These are phyloP conservation scores for Thumatha senex DNA, from an alignment of 2,888 invertebrate species.

Conservation along the genomic window DNA sequence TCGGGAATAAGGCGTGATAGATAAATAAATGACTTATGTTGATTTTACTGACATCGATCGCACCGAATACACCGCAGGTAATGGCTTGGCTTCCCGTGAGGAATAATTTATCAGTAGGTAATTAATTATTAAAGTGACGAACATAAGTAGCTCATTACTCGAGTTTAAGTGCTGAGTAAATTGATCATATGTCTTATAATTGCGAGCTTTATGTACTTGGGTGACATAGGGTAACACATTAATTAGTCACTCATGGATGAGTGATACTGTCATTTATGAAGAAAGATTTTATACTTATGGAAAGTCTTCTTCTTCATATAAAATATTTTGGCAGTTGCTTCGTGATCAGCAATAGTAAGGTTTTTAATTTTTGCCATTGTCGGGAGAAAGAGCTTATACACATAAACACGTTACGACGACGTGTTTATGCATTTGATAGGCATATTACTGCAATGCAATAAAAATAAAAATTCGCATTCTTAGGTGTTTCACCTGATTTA, in stretches of 20 bases:
- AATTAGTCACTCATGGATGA: background rate
- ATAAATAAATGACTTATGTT: background rate
- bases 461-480: no score
- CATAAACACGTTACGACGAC: no score
- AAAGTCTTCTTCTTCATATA: no score
- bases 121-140: conserved; percentile 54
- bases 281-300: background rate
- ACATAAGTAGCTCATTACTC: conserved; percentile 51
- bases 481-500: no score
- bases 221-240: conserved; percentile 4
- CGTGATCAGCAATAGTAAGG: no score
- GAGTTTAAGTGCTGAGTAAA: conserved; percentile 37
- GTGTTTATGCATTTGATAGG: no score
- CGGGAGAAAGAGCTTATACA: no score
- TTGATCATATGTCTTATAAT: conserved; percentile 32
- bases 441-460: no score
- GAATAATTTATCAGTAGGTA: conserved; percentile 52
- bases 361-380: no score
- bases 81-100: conserved; percentile 37
- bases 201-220: conserved; percentile 14
- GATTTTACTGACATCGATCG: conserved; percentile 19
- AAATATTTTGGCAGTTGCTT: no score
- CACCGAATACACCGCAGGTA: conserved; percentile 30
- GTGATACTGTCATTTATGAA: background rate
- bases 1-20: no score